Conservation (phyloP, 2,797 vertebrate genomes). For the Coregonus ussuriensis region DNA sequence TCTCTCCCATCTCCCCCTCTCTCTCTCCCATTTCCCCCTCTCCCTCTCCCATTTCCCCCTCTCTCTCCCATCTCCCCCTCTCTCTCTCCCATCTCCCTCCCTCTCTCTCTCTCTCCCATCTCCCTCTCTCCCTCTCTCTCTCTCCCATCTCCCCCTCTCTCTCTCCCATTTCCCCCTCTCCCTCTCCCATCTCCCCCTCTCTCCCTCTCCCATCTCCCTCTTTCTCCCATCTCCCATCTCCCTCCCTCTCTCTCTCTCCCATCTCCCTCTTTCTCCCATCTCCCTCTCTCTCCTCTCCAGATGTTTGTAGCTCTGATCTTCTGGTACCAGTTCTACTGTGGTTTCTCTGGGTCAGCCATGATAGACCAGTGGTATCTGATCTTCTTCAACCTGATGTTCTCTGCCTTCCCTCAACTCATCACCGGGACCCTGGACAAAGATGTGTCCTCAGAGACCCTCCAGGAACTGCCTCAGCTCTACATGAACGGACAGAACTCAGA, state of each 20-base stretch:
- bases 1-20: too few relatives aligned
- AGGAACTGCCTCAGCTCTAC: slow-evolving; percentile 90
- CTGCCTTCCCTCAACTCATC: slow-evolving; percentile 95
- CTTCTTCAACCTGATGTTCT: slow-evolving; percentile 99
- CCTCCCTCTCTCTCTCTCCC: neutral
- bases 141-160: too few relatives aligned
- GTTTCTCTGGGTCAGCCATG: slow-evolving; percentile 96
- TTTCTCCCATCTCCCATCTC: neutral
- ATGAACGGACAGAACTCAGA: slow-evolving; percentile 91
- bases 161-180: too few relatives aligned
- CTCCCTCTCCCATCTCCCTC: neutral
- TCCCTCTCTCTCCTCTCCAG: slow-evolving; percentile 64
- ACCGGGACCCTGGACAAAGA: slow-evolving; percentile 95
- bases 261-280: too few relatives aligned
- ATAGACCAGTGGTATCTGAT: slow-evolving; percentile 99
- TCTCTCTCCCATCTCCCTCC: too few relatives aligned
- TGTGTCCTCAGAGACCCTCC: slow-evolving; percentile 84
- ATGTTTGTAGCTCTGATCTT: slow-evolving; percentile 98
- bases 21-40: neutral
- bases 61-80: too few relatives aligned
- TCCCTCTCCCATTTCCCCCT: neutral
- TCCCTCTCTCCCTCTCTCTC: too few relatives aligned
- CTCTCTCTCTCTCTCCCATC: too few relatives aligned
- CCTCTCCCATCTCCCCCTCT: neutral
- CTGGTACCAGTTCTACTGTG: slow-evolving; percentile 99